Evolutionary conservation across 2,888 invertebrate genomes (phyloP), one percentile per base, ranked within the genome.

Genomic region (Chirona hameri): DNA sequence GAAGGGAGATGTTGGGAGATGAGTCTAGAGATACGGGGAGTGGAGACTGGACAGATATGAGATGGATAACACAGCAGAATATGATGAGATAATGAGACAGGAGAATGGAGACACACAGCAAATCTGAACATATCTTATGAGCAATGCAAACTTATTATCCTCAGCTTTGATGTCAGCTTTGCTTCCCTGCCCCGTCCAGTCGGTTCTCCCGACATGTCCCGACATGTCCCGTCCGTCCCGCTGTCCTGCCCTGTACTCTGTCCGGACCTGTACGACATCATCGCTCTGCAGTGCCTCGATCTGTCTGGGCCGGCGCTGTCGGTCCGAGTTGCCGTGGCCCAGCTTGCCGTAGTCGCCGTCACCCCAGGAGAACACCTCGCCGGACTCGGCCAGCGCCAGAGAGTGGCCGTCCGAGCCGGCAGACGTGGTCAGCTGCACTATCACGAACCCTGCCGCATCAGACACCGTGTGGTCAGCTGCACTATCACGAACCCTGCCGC

Each of bases 361-460:
- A 18, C 91, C 92, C 92, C 92, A 92, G 31, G 91, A 91, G 86
- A 92, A 92, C 48, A 92, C 92, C 87, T 92, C 92, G 0, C 92
- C 92, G 86, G 91, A 91, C 87, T 92, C 91, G 0, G 92, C 91
- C 82, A 92, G 86, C 1, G 92, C 92, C 85, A 92, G 87, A 86
- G 91, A 91, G 87, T 92, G 92, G 0, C 92, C 92, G 87, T 92
- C 92, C 1, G 91, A 91, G 1, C 92, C 92, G 83, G 91, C 91
- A 0, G 92, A 92, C 0, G 91, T 91, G 0, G 91, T 90, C 83
- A 92, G 86, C 86, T 91, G 90, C 21, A 90, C 90, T n/a, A 92
- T 90, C 0, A 91, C 91, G 87, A 91, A 92, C 21, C 91, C 91
- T 89, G 86, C 52, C 79, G 55, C 92, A 92, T 1, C 91, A 91